Percentiles rank a stretch among this genome's conserved stretches.
phyloP scores from a whole-genome alignment of 1,140 invertebrate genomes.

The Telenomus remus region DNA sequence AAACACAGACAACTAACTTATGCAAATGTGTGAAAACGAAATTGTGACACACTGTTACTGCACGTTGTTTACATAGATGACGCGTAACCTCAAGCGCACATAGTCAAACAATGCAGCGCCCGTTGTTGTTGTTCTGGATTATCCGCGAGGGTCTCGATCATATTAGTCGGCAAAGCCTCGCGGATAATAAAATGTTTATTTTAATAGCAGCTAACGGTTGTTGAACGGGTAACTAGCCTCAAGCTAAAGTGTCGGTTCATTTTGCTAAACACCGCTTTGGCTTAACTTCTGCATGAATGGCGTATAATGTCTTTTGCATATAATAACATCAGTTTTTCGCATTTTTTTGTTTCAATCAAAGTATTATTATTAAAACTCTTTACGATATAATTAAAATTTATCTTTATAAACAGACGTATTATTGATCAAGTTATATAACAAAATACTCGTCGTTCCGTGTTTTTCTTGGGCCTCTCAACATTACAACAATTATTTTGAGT shows the following conservation, averaged over 20 bases:
- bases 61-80: conserved; percentile 61
- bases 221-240: conserved; percentile 53
- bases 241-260: conserved; percentile 34
- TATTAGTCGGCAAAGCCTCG: conserved; percentile 55
- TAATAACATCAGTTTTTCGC: conserved; percentile 25
- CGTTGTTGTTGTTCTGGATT: conserved; percentile 69
- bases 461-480: no score
- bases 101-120: conserved; percentile 56
- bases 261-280: conserved; percentile 2
- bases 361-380: no score
- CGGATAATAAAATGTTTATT: conserved; percentile 70
- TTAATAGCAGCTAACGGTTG: conserved; percentile 64
- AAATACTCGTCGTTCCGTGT: no score
- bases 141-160: conserved; percentile 62
- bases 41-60: conserved; percentile 32
- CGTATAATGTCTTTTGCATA: conserved; percentile 32
- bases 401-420: no score
- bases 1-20: conserved; percentile 56
- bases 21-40: conserved; percentile 54
- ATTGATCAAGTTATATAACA: no score
- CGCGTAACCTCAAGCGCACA: conserved; percentile 54
- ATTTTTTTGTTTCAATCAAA: no score
- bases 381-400: no score
- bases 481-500: no score
- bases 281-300: conserved; percentile 44